Base-by-base conservation (phyloP, 2,797 vertebrate genomes). In the Rhinichthys osculus region DNA sequence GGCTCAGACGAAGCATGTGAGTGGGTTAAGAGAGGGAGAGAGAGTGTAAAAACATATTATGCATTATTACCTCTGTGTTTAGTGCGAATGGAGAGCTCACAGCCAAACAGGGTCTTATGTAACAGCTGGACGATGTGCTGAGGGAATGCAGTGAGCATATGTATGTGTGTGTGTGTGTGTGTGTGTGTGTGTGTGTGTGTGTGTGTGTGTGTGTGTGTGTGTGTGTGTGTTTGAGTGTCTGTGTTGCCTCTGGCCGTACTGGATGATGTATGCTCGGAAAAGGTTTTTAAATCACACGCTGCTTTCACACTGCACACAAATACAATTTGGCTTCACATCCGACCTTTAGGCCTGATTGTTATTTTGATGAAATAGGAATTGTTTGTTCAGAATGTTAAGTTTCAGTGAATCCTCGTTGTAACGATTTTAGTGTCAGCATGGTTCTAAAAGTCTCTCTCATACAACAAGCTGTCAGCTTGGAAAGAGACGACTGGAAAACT, bases 51-150 rank as follows among this genome's bases (percentile, higher is more conserved):
- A 62, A 30, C 30, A 0, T 72, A 57, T 82, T 82, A 54, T 70
- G 77, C 64, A 70, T 85, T 78, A 78, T 78, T 85, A 85, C 52
- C 83, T 84, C 74, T 78, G 83, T 21, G 38, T 70, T 78, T 54
- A 42, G 76, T n/a, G 30, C 27, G 11, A 42, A 57, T 17, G 67
- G 44, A 62, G 38, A 44, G 67, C 66, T 71, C 42, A 70, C 64
- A 71, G 83, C 35, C n/a, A 78, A 80, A 78, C 76, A 21, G 23
- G 42, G 78, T 69, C 72, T 88, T 84, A 85, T 67, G 72, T 83
- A 85, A 87, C 86, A 76, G 69, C 84, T 52, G 84, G 84, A 73
- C 54, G 17, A 21, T n/a, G 38, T 44, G 52, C 50, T 54, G 77
- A 84, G 69, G 77, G 76, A 78, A 81, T 69, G 67, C 81, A 78